phyloP scores from a whole-genome alignment of 2,888 invertebrate species.

The Drosophila borborema region DNA sequence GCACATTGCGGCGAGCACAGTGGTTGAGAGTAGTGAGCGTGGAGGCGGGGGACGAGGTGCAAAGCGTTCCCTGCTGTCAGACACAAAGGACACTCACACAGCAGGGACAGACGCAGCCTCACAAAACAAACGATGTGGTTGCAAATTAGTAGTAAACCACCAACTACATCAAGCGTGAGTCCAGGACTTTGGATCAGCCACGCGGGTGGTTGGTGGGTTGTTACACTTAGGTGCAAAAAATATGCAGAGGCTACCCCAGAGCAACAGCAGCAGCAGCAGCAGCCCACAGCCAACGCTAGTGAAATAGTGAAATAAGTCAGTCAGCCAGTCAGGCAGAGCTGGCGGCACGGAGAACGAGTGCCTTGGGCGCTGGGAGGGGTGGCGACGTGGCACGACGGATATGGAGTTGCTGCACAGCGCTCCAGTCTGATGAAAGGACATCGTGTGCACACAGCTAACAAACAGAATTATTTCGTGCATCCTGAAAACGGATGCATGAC shows the following conservation, averaged over 20 bases:
- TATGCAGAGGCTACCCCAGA: slow-evolving; percentile 38
- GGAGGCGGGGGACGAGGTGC: slow-evolving; percentile 18
- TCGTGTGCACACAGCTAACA: slow-evolving; percentile 61
- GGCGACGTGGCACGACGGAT: slow-evolving; percentile 10
- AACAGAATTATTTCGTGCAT: slow-evolving; percentile 80
- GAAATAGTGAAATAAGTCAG: slow-evolving; percentile 68
- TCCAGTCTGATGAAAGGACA: slow-evolving; percentile 62
- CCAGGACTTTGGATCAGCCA: slow-evolving; percentile 38
- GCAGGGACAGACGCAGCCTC: slow-evolving; percentile 46
- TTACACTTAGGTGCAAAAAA: slow-evolving; percentile 61
- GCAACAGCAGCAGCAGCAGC: slow-evolving; percentile 8
- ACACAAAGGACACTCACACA: slow-evolving; percentile 66
- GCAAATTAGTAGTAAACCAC: slow-evolving; percentile 80
- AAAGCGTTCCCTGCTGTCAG: slow-evolving; percentile 61
- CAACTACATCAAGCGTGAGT: slow-evolving; percentile 77
- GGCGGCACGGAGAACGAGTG: neutral
- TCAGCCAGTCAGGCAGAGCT: slow-evolving; percentile 55
- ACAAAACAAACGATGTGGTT: slow-evolving; percentile 80
- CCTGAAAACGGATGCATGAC: slow-evolving; percentile 78
- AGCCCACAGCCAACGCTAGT: slow-evolving; percentile 28
- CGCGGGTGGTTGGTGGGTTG: neutral
- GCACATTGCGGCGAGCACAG: slow-evolving; percentile 52
- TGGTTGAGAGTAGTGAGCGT: neutral
- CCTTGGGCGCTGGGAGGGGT: neutral
- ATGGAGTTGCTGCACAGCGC: slow-evolving; percentile 36